These are phyloP conservation scores for Drosophila melanogaster DNA, from an alignment of 1,140 invertebrate genomes.

Conservation along the genomic window DNA sequence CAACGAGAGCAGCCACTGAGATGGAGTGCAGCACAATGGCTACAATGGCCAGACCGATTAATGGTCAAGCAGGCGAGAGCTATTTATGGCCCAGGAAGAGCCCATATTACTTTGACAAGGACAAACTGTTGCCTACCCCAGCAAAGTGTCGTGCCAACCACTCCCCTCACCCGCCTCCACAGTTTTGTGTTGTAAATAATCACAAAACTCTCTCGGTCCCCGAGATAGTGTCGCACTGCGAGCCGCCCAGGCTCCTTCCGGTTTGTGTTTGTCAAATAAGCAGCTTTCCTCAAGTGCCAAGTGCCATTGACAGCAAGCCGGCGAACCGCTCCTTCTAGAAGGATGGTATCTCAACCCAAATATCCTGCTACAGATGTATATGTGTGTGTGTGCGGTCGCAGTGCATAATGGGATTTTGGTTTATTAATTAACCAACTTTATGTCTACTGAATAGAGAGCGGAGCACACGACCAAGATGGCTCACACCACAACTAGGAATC, in stretches of 20 bases:
- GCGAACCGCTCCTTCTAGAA: conserved; percentile 15
- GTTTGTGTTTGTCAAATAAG: conserved; percentile 59
- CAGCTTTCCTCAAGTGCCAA: conserved; percentile 60
- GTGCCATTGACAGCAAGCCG: conserved; percentile 40
- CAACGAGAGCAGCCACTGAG: background rate
- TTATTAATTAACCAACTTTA: conserved; percentile 51
- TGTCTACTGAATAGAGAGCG: background rate
- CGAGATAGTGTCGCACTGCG: conserved; percentile 23
- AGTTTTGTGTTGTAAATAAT: conserved; percentile 57
- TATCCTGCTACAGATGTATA: background rate
- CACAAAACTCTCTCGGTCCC: conserved; percentile 43
- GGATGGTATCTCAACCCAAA: background rate
- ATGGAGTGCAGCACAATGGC: conserved; percentile 33
- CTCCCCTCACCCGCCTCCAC: background rate
- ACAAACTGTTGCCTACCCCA: conserved; percentile 40
- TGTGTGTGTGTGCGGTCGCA: conserved; percentile 30
- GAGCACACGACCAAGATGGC: background rate
- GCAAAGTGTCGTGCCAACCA: background rate
- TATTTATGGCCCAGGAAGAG: conserved; percentile 49
- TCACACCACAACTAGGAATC: conserved; percentile 36
- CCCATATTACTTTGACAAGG: conserved; percentile 53
- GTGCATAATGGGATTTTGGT: conserved; percentile 54
- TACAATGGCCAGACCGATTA: conserved; percentile 33
- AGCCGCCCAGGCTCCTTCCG: conserved; percentile 23
- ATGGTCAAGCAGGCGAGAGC: conserved; percentile 45